phyloP scores from a whole-genome alignment of 2,888 invertebrate species.

The Elaeidobius kamerunicus region DNA sequence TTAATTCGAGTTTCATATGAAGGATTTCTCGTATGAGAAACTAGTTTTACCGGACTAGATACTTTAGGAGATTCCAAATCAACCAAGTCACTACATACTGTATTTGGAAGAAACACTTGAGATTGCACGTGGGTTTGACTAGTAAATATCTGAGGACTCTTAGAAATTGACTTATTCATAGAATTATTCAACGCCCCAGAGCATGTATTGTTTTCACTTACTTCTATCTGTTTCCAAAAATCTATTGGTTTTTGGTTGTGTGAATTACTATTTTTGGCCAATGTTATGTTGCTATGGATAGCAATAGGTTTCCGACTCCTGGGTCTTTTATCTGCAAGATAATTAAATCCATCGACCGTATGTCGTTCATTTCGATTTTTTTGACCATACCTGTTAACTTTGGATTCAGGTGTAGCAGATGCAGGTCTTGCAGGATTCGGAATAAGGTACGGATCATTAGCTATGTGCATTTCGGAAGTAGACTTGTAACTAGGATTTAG shows the following conservation, averaged over 20 bases:
- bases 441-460: constrained; percentile 37
- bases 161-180: constrained; percentile 30
- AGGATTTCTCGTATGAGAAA: constrained; percentile 29
- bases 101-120: constrained; percentile 43
- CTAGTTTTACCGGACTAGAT: constrained; percentile 32
- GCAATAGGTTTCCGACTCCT: constrained; percentile 71
- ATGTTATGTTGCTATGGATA: constrained; percentile 55
- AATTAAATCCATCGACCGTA: constrained; percentile 53
- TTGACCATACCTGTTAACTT: constrained; percentile 35
- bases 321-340: constrained; percentile 69
- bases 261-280: constrained; percentile 31
- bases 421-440: constrained; percentile 45
- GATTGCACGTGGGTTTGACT: constrained; percentile 45
- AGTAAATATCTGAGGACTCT: constrained; percentile 47
- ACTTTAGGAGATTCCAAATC: constrained; percentile 18
- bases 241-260: constrained; percentile 55
- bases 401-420: constrained; percentile 46
- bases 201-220: constrained; percentile 29
- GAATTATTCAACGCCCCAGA: constrained; percentile 14
- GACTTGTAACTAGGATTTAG: constrained; percentile 42
- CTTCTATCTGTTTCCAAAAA: constrained; percentile 63
- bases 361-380: constrained; percentile 31
- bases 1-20: constrained; percentile 2
- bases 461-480: constrained; percentile 47
- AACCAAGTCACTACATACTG: constrained; percentile 34